phyloP scores from a whole-genome alignment of 2,797 vertebrate species.

The Scyliorhinus canicula region DNA sequence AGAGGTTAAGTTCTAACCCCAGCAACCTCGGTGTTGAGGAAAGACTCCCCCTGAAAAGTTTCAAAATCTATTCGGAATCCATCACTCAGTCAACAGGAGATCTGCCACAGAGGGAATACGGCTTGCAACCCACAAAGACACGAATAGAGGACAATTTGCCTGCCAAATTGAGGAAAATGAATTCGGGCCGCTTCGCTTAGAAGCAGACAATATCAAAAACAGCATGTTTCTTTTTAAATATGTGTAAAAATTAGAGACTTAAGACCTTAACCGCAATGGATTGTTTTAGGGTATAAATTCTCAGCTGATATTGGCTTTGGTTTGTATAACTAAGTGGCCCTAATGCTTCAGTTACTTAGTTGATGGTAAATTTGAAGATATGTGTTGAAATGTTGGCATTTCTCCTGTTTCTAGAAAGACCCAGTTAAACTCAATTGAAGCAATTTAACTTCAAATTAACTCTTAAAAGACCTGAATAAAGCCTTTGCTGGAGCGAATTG shows the following conservation, averaged over 20 bases:
- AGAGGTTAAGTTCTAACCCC: constrained; percentile 59
- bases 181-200: constrained; percentile 58
- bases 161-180: constrained; percentile 66
- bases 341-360: background rate
- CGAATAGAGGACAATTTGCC: constrained; percentile 67
- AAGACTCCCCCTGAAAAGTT: constrained; percentile 59
- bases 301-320: background rate
- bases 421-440: no score
- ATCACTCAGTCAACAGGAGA: constrained; percentile 64
- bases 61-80: constrained; percentile 59
- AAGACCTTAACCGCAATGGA: background rate
- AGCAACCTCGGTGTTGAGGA: constrained; percentile 54
- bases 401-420: background rate
- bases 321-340: background rate
- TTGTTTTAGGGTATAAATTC: background rate
- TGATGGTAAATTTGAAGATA: background rate
- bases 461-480: background rate
- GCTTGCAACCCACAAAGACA: constrained; percentile 47
- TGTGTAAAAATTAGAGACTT: background rate
- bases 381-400: background rate
- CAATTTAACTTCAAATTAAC: background rate
- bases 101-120: constrained; percentile 51
- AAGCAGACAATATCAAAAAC: background rate
- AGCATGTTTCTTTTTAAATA: background rate
- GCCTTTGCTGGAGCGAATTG: background rate